Percentiles rank a stretch among this genome's conserved stretches.
Conservation (phyloP, 2,113 vertebrate genomes). For the Sinocyclocheilus anophthalmus region DNA sequence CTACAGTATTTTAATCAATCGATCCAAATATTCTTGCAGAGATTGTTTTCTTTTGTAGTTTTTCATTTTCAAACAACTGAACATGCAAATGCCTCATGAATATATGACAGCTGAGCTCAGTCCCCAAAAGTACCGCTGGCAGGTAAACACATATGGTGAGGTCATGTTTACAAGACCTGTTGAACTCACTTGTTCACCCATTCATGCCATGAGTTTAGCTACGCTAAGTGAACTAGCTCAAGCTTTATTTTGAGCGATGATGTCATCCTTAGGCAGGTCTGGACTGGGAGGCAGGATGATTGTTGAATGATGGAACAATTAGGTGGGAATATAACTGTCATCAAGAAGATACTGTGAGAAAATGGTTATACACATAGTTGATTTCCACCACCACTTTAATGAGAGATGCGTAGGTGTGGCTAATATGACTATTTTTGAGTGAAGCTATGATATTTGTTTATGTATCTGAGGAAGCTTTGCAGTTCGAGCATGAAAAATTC, state of each 20-base stretch:
- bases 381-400: not conserved
- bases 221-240: not conserved
- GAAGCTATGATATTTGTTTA: not conserved
- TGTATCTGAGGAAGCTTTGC: not conserved
- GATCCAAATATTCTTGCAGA: not conserved
- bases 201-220: not conserved
- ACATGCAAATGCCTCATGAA: not conserved
- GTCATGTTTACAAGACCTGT: conserved; percentile 15
- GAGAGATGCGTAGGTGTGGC: not conserved
- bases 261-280: not conserved
- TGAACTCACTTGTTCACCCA: not conserved
- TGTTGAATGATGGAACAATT: not conserved
- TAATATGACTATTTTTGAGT: not conserved
- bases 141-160: not conserved
- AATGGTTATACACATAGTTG: not conserved
- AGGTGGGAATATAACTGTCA: not conserved
- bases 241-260: not conserved
- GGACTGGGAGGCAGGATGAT: not conserved
- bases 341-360: not conserved
- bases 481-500: not conserved
- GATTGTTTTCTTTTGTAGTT: not conserved
- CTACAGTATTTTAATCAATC: not conserved
- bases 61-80: not conserved
- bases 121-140: not conserved
- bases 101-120: not conserved